Evolutionary conservation across 1,140 invertebrate genomes (phyloP), one percentile per base, ranked within the genome.

Genomic region (Apis dorsata): DNA sequence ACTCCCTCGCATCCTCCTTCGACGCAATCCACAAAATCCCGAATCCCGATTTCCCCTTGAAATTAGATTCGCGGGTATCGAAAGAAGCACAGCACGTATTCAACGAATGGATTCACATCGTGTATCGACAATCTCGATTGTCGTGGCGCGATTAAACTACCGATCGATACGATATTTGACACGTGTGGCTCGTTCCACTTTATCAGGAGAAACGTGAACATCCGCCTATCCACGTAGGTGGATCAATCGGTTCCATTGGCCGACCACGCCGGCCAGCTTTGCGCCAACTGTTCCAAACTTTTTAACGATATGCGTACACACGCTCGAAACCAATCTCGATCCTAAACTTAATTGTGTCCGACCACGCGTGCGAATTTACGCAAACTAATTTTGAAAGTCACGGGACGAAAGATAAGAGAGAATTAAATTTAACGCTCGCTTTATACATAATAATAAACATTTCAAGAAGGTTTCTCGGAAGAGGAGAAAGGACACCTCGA

Each of bases 161-260:
- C 57, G 73, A 82, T 82, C 80, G 73, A 82, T 82, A 77, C 21
- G 49, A 34, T 19, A 60, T 76, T 62, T 34, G 62, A 76, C 73
- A 55, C 63, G 53, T 51, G 55, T 53, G 44, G 19, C 57, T 69
- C 63, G 80, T 62, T 34, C 73, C 28, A 55, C 17, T 82, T 82
- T 82, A 82, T 82, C 80, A 81, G 70, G n/a, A 49, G 74, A 76
- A 68, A 76, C 73, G 57, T 7, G 65, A n/a, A 70, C 55, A 59
- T 74, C 79, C 12, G 60, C 49, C 24, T 69, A 55, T 70, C 80
- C 34, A 44, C 34, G 80, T 69, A 53, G 74, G 57, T 82, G 55
- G 80, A 62, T 82, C 80, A 70, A 77, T 82, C 62, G n/a, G 59
- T 74, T 71, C 44, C 17, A 69, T 62, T 62, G 69, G 78, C 15